Base-by-base conservation (phyloP, 2,888 invertebrate genomes). In the Perdita meconis region DNA sequence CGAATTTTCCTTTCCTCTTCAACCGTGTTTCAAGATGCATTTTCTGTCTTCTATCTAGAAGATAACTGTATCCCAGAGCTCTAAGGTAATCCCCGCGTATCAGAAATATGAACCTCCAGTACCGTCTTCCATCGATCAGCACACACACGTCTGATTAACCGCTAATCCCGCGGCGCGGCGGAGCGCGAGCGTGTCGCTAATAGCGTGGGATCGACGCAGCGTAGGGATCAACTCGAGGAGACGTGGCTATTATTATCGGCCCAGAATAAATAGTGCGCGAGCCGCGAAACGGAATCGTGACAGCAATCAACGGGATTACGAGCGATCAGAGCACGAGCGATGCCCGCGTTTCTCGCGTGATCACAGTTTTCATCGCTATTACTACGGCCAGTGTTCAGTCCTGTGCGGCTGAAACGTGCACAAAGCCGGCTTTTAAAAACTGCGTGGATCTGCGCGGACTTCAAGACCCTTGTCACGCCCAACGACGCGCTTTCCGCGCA, bases 371-470 rank as follows among this genome's bases (percentile, higher is more conserved):
- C 74, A 44, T 59, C 42, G 70, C 56, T 71, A 55, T 83, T 76
- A 66, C 71, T 47, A 63, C 64, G 38, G 30, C 2, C 67, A 60
- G 77, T 82, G 81, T 40, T 66, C 57, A n/a, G n/a, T 10, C 36
- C 10, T 61, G 57, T 50, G 50, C 51, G 56, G 2, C 2, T 38
- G 30, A 67, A 75, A 63, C 59, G 50, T 24, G 36, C 24, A 79
- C 73, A 81, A 83, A 81, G 74, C 71, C 63, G 47, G 47, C 64
- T 74, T 84, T 84, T 74, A 73, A 83, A 71, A 66, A 34, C 53
- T 34, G 60, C 59, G 12, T 51, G 71, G 84, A 83, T 84, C 75
- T 78, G 70, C 59, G 50, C 63, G 60, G 65, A 66, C 60, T 76
- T 81, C 66, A 84, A 82, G 68, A 78, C 73, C 55, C 50, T 10